phyloP scores from a whole-genome alignment of 2,888 invertebrate species.

The Melangyna quadrimaculata region DNA sequence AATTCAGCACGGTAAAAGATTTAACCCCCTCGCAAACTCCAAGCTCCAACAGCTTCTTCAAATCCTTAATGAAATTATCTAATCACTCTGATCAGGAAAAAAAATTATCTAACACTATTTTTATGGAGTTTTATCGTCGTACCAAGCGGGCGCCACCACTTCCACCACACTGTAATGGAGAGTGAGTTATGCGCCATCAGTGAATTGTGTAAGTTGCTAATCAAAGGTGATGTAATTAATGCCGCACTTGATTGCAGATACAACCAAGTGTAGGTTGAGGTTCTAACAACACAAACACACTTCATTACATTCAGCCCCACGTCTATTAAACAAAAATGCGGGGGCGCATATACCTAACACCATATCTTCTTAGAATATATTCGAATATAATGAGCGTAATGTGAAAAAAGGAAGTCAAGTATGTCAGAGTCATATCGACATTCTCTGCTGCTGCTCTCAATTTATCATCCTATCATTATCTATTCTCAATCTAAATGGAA shows the following conservation, averaged over 20 bases:
- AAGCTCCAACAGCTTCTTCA: slow-evolving; percentile 6
- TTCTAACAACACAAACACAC: slow-evolving; percentile 1
- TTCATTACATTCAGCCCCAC: not conserved
- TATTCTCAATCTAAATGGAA: slow-evolving; percentile 9
- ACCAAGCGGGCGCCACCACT: not conserved
- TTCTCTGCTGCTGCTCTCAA: slow-evolving; percentile 58
- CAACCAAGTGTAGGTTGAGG: slow-evolving; percentile 13
- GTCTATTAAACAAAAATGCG: not conserved
- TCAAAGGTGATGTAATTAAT: slow-evolving; percentile 72
- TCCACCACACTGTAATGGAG: not conserved
- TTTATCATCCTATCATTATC: slow-evolving; percentile 62
- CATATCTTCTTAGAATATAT: slow-evolving; percentile 23
- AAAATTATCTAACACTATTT: slow-evolving; percentile 15
- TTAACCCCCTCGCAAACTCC: not conserved
- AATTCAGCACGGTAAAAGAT: slow-evolving; percentile 42
- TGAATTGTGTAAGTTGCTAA: slow-evolving; percentile 66
- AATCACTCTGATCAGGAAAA: slow-evolving; percentile 60
- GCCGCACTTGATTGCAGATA: slow-evolving; percentile 65
- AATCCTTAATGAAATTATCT: slow-evolving; percentile 69
- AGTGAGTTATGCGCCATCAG: slow-evolving; percentile 29
- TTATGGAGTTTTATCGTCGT: slow-evolving; percentile 9
- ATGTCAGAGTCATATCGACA: slow-evolving; percentile 47
- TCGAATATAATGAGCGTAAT: slow-evolving; percentile 54
- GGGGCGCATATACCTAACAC: not conserved
- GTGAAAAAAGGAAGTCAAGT: slow-evolving; percentile 45